These are phyloP conservation scores for Cantharis lateralis DNA, from an alignment of 2,888 invertebrate genomes.

Conservation along the genomic window DNA sequence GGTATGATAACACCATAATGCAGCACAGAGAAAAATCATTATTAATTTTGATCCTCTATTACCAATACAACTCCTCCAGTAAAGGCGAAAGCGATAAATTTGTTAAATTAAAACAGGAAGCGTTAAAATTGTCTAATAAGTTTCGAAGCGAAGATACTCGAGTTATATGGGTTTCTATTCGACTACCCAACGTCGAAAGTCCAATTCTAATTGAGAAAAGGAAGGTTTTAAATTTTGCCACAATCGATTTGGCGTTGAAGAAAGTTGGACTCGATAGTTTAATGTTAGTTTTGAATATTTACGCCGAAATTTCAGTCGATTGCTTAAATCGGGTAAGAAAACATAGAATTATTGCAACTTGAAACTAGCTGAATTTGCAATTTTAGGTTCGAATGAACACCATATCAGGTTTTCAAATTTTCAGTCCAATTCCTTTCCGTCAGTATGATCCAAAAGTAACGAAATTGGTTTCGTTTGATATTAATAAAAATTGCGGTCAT, in stretches of 20 bases:
- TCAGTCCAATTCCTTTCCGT: constrained; percentile 88
- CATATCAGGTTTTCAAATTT: constrained; percentile 85
- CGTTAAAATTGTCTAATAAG: constrained; percentile 65
- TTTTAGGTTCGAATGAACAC: constrained; percentile 90
- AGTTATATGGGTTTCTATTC: constrained; percentile 72
- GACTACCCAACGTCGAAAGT: constrained; percentile 57
- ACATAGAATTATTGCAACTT: background rate
- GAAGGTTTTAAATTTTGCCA: constrained; percentile 60
- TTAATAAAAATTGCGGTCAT: constrained; percentile 76
- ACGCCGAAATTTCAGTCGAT: constrained; percentile 75
- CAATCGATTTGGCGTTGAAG: constrained; percentile 70
- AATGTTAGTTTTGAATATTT: constrained; percentile 68
- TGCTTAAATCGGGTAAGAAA: constrained; percentile 81
- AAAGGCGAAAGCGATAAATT: constrained; percentile 60
- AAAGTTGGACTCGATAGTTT: constrained; percentile 76
- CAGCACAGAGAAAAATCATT: constrained; percentile 79
- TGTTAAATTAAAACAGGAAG: constrained; percentile 64
- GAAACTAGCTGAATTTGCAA: background rate
- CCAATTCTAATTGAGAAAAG: constrained; percentile 49
- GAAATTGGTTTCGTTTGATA: constrained; percentile 59
- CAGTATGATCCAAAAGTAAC: constrained; percentile 78
- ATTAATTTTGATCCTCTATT: constrained; percentile 74
- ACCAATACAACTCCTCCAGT: constrained; percentile 65
- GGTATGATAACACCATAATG: constrained; percentile 69
- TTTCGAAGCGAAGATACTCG: constrained; percentile 71